Evolutionary conservation across 2,113 vertebrate genomes (phyloP).

Genomic region (Onychostoma macrolepis): DNA sequence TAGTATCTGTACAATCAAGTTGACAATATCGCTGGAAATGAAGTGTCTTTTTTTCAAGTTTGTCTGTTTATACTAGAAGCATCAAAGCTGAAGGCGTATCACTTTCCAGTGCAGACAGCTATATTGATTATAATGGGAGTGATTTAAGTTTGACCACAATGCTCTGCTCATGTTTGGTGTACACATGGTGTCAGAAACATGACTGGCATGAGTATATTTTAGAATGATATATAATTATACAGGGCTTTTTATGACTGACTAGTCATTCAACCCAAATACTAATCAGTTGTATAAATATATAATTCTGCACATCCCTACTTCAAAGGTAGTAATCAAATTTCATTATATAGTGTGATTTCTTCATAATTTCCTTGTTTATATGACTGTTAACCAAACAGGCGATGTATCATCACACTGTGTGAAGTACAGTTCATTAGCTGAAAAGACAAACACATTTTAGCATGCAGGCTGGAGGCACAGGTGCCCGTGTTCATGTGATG

Average conservation of each 20-base stretch:
- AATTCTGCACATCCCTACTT: background rate
- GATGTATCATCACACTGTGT: background rate
- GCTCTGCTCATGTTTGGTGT: background rate
- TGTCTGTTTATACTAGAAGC: background rate
- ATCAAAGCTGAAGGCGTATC: background rate
- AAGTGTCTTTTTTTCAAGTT: background rate
- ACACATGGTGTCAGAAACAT: background rate
- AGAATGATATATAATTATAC: background rate
- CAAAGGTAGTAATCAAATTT: constrained; percentile 41
- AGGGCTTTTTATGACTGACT: background rate
- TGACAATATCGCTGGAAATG: too few species aligned
- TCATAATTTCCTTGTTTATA: background rate
- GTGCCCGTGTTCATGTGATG: constrained; percentile 14
- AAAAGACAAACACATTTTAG: background rate
- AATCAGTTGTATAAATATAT: background rate
- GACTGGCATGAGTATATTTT: background rate
- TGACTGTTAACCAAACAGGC: background rate
- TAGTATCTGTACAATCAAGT: too few species aligned
- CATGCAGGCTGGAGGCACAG: background rate
- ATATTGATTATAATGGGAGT: background rate
- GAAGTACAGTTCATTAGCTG: constrained; percentile 46
- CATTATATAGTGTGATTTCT: background rate
- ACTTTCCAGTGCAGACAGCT: background rate
- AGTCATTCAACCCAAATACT: background rate
- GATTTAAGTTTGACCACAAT: background rate